A percentile compares a stretch with the other conserved stretches of the same genome.
These are phyloP conservation scores for Antitype chi DNA, from an alignment of 2,888 invertebrate species.

Conservation along the genomic window DNA sequence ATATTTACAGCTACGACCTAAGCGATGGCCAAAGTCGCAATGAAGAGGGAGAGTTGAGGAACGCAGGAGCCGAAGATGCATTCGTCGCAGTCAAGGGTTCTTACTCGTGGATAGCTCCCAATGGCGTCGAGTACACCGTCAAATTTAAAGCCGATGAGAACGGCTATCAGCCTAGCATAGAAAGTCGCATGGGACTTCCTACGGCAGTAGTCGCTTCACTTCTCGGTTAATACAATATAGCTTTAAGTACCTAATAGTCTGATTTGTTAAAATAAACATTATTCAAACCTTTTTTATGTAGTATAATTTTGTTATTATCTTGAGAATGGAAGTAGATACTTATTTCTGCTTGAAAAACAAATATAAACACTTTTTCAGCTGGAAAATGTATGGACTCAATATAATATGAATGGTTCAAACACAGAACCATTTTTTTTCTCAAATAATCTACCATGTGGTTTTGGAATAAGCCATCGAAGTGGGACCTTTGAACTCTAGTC, in stretches of 20 bases:
- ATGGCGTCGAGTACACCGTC: conserved; percentile 86
- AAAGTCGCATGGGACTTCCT: conserved; percentile 75
- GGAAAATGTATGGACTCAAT: neutral
- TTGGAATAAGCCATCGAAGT: neutral
- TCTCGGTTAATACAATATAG: conserved; percentile 68
- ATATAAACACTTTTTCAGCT: neutral
- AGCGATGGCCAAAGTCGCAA: conserved; percentile 88
- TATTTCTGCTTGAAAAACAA: neutral
- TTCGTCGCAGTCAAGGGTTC: conserved; percentile 87
- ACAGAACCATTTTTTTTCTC: neutral
- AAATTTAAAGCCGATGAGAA: conserved; percentile 90
- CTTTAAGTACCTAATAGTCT: too few relatives aligned
- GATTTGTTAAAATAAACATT: conserved; percentile 26
- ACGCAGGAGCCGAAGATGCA: conserved; percentile 88
- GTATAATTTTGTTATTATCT: neutral
- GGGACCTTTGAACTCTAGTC: neutral
- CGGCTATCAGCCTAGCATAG: conserved; percentile 86
- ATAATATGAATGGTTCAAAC: neutral
- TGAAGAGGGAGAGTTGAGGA: conserved; percentile 88
- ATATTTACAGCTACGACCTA: conserved; percentile 83
- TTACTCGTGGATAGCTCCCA: conserved; percentile 87
- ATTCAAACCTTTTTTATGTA: neutral
- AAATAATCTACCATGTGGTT: neutral
- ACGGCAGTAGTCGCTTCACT: conserved; percentile 78
- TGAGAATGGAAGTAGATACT: neutral